These are phyloP conservation scores for Notothenia coriiceps DNA, from an alignment of 2,113 vertebrate genomes.

Conservation along the genomic window DNA sequence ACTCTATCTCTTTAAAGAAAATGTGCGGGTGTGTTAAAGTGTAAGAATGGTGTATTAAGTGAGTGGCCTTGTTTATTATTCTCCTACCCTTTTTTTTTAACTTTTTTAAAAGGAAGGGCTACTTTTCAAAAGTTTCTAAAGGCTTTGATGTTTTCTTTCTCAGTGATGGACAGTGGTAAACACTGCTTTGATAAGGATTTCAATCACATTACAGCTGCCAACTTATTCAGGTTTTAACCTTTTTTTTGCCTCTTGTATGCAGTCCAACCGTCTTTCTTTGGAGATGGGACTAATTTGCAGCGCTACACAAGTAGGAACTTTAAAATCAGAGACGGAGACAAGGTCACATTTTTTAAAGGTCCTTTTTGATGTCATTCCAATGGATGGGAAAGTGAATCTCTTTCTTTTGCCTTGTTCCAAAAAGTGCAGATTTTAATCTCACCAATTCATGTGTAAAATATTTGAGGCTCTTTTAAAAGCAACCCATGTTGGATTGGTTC, in stretches of 20 bases:
- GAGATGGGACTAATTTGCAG: constrained; percentile 5
- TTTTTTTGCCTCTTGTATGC: background rate
- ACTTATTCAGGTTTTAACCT: background rate
- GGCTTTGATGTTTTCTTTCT: constrained; percentile 16
- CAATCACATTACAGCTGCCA: constrained; percentile 22
- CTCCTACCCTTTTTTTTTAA: background rate
- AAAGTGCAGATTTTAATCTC: background rate
- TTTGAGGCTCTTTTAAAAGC: background rate
- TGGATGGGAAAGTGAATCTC: background rate
- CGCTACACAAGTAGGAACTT: constrained; percentile 4
- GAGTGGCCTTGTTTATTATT: constrained; percentile 1
- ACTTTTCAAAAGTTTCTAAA: constrained; percentile 38
- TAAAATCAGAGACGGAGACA: constrained; percentile 12
- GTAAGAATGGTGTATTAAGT: background rate
- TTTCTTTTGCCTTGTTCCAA: background rate
- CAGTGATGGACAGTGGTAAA: background rate
- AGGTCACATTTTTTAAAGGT: constrained; percentile 16
- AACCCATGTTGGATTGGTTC: background rate
- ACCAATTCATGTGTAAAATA: background rate
- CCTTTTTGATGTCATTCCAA: constrained; percentile 18
- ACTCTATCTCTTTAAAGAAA: constrained; percentile 10
- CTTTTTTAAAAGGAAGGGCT: constrained; percentile 8
- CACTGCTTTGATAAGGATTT: constrained; percentile 9
- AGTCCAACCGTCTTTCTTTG: constrained; percentile 20
- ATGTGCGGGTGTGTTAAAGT: constrained; percentile 2